Base-by-base conservation (phyloP, 2,113 vertebrate genomes). In the Hirundichthys speculiger region DNA sequence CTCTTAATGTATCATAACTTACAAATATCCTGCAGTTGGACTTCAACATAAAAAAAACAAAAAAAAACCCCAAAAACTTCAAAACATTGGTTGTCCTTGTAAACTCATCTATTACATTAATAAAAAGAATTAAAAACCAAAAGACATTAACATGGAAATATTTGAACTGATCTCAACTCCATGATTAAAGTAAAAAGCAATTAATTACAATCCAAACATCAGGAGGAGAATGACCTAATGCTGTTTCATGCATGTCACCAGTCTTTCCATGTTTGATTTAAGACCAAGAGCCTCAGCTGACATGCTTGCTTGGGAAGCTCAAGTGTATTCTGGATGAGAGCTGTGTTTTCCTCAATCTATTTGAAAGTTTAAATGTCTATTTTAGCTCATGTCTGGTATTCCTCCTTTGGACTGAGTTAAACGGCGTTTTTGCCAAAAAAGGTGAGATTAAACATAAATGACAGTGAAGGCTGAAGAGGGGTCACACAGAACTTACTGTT, bases 351-450 rank as follows among this genome's bases (percentile, higher is more conserved):
- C 68, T 77, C 56, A 66, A 79, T 85, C 64, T 85, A 85, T 86
- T 80, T 83, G 79, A 39, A 0, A 50, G 73, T 51, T 69, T 60
- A 69, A 80, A 76, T 71, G 51, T 79, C 77, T 87, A 79, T 89
- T 90, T 90, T 87, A 90, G 77, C 78, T 87, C 80, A 88, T 73
- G 88, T 91, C 90, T 92, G 85, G 69, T 80, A 65, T 63, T 81
- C 57, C 39, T 88, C 69, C 69, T 86, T 77, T 77, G 75, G 84
- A 62, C 80, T 56, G 22, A 61, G 56, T 19, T 54, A 24, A 45
- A 52, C 46, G 2, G 27, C 80, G 68, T 65, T 87, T 85, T 87
- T 80, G 86, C 88, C 90, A 88, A 84, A 80, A 82, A 52, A 69
- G 48, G 75, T 68, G 41, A 68, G 69, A 83, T 72, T 79, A 43